Conservation (phyloP, 2,888 invertebrate species). For the Diabrotica balteata region DNA sequence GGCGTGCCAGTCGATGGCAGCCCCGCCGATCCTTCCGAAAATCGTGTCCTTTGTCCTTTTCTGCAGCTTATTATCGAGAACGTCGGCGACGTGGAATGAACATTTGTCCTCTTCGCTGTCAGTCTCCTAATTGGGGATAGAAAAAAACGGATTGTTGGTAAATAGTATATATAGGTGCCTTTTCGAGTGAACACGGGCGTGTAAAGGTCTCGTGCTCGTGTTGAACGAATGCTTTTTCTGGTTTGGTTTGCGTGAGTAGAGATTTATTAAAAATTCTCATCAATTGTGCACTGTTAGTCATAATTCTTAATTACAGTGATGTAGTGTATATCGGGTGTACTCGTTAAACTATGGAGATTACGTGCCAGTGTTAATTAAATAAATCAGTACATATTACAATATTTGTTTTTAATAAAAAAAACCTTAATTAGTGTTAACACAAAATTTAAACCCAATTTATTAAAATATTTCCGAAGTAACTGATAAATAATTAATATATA, state of each 20-base stretch:
- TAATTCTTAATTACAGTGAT: too few relatives aligned
- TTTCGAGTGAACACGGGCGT: neutral
- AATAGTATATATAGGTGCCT: neutral
- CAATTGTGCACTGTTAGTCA: neutral
- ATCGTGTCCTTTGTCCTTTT: conserved; percentile 61
- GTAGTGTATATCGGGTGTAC: too few relatives aligned
- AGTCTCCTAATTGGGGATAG: conserved; percentile 15
- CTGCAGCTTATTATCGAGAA: conserved; percentile 66
- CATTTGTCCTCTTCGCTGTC: conserved; percentile 28
- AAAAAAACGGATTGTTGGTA: conserved; percentile 2
- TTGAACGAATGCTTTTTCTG: too few relatives aligned
- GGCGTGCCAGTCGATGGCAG: conserved; percentile 51
- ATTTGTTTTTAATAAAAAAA: too few relatives aligned
- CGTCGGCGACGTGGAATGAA: conserved; percentile 64
- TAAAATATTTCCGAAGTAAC: too few relatives aligned
- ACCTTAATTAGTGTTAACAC: too few relatives aligned
- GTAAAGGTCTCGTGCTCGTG: neutral
- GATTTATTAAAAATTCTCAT: neutral
- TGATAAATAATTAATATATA: too few relatives aligned
- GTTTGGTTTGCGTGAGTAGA: neutral
- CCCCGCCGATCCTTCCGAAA: conserved; percentile 36
- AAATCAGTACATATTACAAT: too few relatives aligned
- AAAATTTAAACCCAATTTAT: too few relatives aligned
- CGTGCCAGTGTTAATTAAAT: too few relatives aligned
- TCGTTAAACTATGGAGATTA: too few relatives aligned